Percentiles rank a stretch among this genome's conserved stretches.
Conservation (phyloP, 2,888 invertebrate genomes). For the Homarus gammarus region DNA sequence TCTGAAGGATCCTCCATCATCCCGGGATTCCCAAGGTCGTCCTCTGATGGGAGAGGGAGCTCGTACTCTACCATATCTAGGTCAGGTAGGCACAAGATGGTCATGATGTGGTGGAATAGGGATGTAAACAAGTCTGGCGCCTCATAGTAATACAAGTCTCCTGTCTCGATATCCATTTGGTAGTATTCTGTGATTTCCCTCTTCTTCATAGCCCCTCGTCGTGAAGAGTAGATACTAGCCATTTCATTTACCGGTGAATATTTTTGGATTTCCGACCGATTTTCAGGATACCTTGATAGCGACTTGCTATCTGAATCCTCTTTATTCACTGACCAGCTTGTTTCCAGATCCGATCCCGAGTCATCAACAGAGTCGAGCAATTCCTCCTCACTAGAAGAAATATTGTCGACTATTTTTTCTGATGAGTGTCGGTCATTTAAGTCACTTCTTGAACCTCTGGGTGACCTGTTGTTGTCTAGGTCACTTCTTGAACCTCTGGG, state of each 20-base stretch:
- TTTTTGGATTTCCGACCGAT: not conserved
- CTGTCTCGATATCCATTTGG: slow-evolving; percentile 12
- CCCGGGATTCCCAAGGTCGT: not conserved
- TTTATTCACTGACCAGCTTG: slow-evolving; percentile 27
- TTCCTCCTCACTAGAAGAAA: slow-evolving; percentile 12
- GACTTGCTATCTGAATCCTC: not conserved
- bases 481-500: not conserved
- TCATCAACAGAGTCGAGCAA: not conserved
- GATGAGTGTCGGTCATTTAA: not conserved
- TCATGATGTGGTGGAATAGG: slow-evolving; percentile 37
- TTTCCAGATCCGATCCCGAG: slow-evolving; percentile 7
- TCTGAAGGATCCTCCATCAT: not conserved
- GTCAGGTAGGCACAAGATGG: slow-evolving; percentile 32
- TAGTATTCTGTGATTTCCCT: slow-evolving; percentile 24
- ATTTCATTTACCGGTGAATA: not conserved
- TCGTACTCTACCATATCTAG: slow-evolving; percentile 39
- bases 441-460: not conserved
- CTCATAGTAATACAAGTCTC: slow-evolving; percentile 18
- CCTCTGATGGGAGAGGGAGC: not conserved
- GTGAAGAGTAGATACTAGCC: not conserved
- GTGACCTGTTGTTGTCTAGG: not conserved
- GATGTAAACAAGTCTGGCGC: slow-evolving; percentile 19
- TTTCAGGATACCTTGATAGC: not conserved
- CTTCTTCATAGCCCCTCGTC: not conserved
- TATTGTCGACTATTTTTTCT: not conserved